Evolutionary conservation across 2,113 vertebrate genomes (phyloP).

Genomic region (Zosterops borbonicus): DNA sequence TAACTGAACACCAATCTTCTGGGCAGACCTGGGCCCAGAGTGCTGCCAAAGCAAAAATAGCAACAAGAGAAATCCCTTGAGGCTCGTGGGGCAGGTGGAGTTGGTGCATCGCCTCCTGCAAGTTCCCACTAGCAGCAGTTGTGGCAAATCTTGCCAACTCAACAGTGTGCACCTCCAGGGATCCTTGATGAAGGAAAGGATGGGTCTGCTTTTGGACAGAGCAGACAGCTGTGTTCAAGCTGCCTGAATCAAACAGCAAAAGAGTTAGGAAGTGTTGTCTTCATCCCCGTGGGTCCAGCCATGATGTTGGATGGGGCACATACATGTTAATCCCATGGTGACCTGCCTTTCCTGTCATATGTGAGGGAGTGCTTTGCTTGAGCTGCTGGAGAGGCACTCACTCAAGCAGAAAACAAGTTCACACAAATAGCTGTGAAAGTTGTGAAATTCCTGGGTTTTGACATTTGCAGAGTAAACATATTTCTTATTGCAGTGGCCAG

Average conservation of each 20-base stretch:
- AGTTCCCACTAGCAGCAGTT: background rate
- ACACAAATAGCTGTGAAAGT: background rate
- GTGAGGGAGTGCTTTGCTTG: fast-evolving
- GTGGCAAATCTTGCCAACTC: background rate
- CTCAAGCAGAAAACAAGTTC: background rate
- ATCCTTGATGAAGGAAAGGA: background rate
- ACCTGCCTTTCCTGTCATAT: fast-evolving
- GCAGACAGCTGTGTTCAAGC: background rate
- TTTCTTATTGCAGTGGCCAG: background rate
- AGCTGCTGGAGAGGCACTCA: fast-evolving
- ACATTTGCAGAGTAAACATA: background rate
- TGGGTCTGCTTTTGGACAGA: background rate
- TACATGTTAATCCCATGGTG: fast-evolving
- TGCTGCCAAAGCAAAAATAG: background rate
- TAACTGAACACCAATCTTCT: background rate
- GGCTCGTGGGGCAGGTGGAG: background rate
- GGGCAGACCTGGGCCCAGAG: background rate
- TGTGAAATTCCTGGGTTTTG: background rate
- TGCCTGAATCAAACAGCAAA: background rate
- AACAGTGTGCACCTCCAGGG: fast-evolving
- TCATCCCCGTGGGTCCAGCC: background rate
- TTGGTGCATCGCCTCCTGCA: background rate
- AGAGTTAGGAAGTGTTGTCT: background rate
- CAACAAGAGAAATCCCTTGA: background rate
- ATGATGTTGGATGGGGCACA: background rate